Evolutionary conservation across 2,797 vertebrate genomes (phyloP).

Genomic region (Hippoglossus hippoglossus): DNA sequence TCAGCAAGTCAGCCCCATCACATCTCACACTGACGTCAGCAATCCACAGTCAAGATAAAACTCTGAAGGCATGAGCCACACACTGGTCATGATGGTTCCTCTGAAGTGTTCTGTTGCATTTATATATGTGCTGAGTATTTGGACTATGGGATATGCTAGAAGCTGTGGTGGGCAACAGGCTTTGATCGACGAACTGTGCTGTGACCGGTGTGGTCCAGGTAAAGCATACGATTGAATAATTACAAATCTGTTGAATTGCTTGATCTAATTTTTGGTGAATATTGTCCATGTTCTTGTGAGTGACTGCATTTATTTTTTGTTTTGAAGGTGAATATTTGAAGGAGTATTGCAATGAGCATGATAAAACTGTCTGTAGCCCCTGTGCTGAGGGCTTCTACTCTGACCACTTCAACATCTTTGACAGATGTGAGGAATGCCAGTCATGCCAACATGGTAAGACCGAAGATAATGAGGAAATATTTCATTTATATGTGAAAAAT

Average conservation of each 20-base stretch:
- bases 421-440: slow-evolving; percentile 55
- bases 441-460: slow-evolving; percentile 64
- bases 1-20: slow-evolving; percentile 7
- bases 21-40: slow-evolving; percentile 52
- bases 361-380: slow-evolving; percentile 47
- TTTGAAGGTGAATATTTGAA: slow-evolving; percentile 63
- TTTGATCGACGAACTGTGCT: slow-evolving; percentile 43
- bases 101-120: slow-evolving; percentile 4
- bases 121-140: slow-evolving; percentile 22
- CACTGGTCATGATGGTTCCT: slow-evolving; percentile 58
- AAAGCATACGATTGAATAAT: slow-evolving; percentile 38
- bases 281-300: neutral
- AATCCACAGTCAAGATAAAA: slow-evolving; percentile 47
- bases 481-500: neutral
- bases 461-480: neutral
- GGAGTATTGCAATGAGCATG: slow-evolving; percentile 23
- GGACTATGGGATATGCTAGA: slow-evolving; percentile 9
- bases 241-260: slow-evolving; percentile 20
- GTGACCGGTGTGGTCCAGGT: slow-evolving; percentile 75
- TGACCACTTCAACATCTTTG: neutral
- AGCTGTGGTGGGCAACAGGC: slow-evolving; percentile 16
- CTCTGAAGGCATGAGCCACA: neutral
- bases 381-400: slow-evolving; percentile 46
- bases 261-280: neutral
- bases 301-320: neutral